A percentile compares a stretch with the other conserved stretches of the same genome.
phyloP scores from a whole-genome alignment of 2,797 vertebrate species.

The Sebastes oblongus region DNA sequence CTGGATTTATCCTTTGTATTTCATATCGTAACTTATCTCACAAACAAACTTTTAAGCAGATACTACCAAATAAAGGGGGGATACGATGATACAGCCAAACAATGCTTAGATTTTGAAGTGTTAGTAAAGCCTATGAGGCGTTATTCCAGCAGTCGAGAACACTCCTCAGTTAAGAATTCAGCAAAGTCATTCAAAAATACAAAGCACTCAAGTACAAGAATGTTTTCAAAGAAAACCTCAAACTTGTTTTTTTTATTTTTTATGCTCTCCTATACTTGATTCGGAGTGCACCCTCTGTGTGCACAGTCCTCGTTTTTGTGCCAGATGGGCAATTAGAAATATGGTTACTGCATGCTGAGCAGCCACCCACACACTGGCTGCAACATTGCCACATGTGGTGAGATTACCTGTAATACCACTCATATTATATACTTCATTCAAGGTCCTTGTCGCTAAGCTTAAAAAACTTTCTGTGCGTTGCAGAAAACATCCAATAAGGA shows the following conservation, averaged over 20 bases:
- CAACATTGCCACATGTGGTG: conserved; percentile 63
- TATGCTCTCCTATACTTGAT: conserved; percentile 40
- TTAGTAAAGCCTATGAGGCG: neutral
- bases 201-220: neutral
- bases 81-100: neutral
- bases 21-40: neutral
- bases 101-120: neutral
- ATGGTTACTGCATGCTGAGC: conserved; percentile 62
- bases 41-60: neutral
- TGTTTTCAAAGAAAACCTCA: conserved; percentile 20
- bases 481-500: neutral
- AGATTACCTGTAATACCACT: conserved; percentile 60
- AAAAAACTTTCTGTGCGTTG: conserved; percentile 15
- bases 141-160: neutral
- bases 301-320: conserved; percentile 39
- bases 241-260: neutral
- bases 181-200: conserved; percentile 16
- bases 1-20: neutral
- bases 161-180: conserved; percentile 3
- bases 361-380: conserved; percentile 63
- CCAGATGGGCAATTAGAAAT: conserved; percentile 76
- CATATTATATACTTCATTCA: conserved; percentile 36
- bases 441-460: conserved; percentile 34
- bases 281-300: conserved; percentile 9
- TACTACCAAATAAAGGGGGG: neutral